Conservation (phyloP, 2,888 invertebrate species). For the Nowickia ferox region DNA sequence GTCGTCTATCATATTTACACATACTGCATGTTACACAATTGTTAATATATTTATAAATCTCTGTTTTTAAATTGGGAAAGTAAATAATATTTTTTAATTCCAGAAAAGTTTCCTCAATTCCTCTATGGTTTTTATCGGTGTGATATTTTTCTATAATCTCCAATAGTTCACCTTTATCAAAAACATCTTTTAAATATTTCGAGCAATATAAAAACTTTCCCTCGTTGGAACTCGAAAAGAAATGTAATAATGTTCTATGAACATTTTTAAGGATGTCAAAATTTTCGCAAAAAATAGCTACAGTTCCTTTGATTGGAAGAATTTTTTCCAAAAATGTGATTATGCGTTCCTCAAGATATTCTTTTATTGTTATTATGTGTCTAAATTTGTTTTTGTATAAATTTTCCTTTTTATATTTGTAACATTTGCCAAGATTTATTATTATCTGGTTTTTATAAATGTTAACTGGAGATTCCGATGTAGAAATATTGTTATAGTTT, state of each 20-base stretch:
- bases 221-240: neutral
- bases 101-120: conserved; percentile 14
- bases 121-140: conserved; percentile 35
- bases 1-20: no score
- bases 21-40: neutral
- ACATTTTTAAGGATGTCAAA: conserved; percentile 59
- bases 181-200: conserved; percentile 27
- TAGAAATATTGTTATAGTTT: conserved; percentile 58
- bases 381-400: conserved; percentile 20
- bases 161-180: conserved; percentile 15
- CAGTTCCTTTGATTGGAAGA: conserved; percentile 33
- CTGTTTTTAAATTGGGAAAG: neutral
- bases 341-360: neutral
- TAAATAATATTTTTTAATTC: neutral
- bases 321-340: neutral
- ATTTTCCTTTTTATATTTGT: conserved; percentile 22
- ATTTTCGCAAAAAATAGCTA: conserved; percentile 45
- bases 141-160: conserved; percentile 25
- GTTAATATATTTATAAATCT: neutral
- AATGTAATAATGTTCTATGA: conserved; percentile 26
- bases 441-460: conserved; percentile 65
- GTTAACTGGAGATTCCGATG: conserved; percentile 53
- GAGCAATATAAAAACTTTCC: conserved; percentile 6
- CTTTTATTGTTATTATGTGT: conserved; percentile 13
- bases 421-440: conserved; percentile 24